Evolutionary conservation across 1,140 invertebrate species (phyloP).

Genomic region (Asobara japonica): DNA sequence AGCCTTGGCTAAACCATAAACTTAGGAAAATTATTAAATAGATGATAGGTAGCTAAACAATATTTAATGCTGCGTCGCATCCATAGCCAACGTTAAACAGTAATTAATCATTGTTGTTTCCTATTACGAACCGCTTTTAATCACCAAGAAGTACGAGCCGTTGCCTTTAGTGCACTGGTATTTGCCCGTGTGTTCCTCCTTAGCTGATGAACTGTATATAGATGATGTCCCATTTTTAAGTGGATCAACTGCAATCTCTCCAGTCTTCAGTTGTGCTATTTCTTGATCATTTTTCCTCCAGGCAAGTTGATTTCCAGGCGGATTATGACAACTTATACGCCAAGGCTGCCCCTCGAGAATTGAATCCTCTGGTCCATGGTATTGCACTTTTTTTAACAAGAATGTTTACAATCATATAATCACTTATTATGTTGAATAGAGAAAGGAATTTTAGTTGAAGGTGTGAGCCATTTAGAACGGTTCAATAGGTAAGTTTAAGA

Average conservation of each 20-base stretch:
- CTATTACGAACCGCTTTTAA: constrained; percentile 57
- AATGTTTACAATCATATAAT: constrained; percentile 26
- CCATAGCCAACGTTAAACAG: constrained; percentile 5
- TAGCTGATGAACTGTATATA: constrained; percentile 43
- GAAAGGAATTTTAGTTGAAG: no score
- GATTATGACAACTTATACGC: constrained; percentile 53
- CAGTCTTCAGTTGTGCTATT: constrained; percentile 49
- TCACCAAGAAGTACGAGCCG: constrained; percentile 46
- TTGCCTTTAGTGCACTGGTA: constrained; percentile 54
- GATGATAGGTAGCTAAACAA: background rate
- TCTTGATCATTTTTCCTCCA: constrained; percentile 60
- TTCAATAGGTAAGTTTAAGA: no score
- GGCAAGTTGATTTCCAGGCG: constrained; percentile 41
- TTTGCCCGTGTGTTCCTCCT: constrained; percentile 54
- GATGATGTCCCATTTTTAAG: constrained; percentile 40
- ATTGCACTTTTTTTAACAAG: constrained; percentile 44
- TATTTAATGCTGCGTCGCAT: background rate
- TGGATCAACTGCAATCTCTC: constrained; percentile 44
- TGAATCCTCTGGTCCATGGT: constrained; percentile 39
- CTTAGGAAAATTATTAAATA: background rate
- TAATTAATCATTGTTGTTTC: background rate
- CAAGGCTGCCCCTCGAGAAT: constrained; percentile 52
- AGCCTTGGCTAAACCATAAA: background rate
- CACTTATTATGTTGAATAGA: background rate
- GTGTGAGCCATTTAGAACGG: no score